Percentiles rank a stretch among this genome's conserved stretches.
Evolutionary conservation across 2,888 invertebrate genomes (phyloP).

Genomic region (Aphrophora alni): DNA sequence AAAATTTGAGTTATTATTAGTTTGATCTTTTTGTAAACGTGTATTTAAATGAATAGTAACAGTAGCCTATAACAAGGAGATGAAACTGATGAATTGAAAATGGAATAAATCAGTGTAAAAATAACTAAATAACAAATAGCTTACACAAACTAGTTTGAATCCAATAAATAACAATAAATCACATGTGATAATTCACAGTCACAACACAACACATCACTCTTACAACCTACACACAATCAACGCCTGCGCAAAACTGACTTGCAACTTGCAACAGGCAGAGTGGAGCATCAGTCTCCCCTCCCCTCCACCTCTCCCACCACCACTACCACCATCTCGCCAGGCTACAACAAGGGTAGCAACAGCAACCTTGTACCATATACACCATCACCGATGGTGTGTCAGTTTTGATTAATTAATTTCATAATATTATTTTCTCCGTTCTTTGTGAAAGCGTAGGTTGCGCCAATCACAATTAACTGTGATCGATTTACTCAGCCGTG

Average conservation of each 20-base stretch:
- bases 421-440: neutral
- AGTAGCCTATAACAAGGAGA: no score
- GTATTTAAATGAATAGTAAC: no score
- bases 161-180: neutral
- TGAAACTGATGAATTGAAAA: no score
- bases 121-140: neutral
- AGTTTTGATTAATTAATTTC: conserved; percentile 2
- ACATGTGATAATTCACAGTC: neutral
- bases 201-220: neutral
- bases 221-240: neutral
- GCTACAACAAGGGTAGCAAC: neutral
- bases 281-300: neutral
- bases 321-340: neutral
- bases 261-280: neutral
- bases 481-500: neutral
- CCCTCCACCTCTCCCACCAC: neutral
- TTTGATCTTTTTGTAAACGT: no score
- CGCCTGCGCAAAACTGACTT: neutral
- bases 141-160: neutral
- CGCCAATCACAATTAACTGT: neutral
- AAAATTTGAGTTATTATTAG: no score
- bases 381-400: neutral
- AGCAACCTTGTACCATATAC: neutral
- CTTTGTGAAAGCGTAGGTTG: conserved; percentile 6
- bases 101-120: no score